These are phyloP conservation scores for Zaprionus davidi DNA, from an alignment of 1,140 invertebrate species.

Conservation along the genomic window DNA sequence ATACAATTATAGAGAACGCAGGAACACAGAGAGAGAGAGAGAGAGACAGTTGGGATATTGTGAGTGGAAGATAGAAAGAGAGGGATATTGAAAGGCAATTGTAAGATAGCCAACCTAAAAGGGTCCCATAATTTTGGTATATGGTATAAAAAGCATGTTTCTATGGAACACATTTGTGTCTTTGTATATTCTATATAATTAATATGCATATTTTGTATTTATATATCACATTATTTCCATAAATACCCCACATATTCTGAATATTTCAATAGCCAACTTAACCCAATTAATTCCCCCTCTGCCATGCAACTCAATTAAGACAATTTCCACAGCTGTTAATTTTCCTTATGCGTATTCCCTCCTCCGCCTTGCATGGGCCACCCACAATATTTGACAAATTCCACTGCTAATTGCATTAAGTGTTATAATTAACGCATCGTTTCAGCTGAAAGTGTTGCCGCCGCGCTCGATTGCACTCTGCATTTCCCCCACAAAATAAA, in stretches of 20 bases:
- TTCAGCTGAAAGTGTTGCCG: conserved; percentile 26
- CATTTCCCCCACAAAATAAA: conserved; percentile 8
- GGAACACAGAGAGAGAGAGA: too few relatives aligned
- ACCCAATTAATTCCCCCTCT: conserved; percentile 1
- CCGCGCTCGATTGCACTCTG: conserved; percentile 37
- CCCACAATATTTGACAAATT: not conserved
- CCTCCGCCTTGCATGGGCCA: not conserved
- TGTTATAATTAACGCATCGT: conserved; percentile 35
- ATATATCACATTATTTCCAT: not conserved
- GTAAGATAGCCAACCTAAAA: too few relatives aligned
- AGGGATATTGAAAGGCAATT: too few relatives aligned
- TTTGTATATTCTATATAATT: too few relatives aligned
- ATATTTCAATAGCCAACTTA: not conserved
- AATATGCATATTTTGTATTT: not conserved
- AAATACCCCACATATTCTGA: not conserved
- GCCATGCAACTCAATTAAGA: not conserved
- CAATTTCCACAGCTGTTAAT: conserved; percentile 9
- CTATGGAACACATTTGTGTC: too few relatives aligned
- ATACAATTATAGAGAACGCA: too few relatives aligned
- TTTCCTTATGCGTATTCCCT: not conserved
- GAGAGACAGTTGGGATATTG: too few relatives aligned
- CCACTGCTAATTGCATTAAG: conserved; percentile 27
- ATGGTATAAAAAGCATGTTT: too few relatives aligned
- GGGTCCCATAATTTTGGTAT: too few relatives aligned
- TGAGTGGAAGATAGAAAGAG: too few relatives aligned